Percentiles rank a stretch among this genome's conserved stretches.
These are phyloP conservation scores for Apostichopus leukothele DNA, from an alignment of 53 echinoderm and acorn worm species.

Conservation along the genomic window DNA sequence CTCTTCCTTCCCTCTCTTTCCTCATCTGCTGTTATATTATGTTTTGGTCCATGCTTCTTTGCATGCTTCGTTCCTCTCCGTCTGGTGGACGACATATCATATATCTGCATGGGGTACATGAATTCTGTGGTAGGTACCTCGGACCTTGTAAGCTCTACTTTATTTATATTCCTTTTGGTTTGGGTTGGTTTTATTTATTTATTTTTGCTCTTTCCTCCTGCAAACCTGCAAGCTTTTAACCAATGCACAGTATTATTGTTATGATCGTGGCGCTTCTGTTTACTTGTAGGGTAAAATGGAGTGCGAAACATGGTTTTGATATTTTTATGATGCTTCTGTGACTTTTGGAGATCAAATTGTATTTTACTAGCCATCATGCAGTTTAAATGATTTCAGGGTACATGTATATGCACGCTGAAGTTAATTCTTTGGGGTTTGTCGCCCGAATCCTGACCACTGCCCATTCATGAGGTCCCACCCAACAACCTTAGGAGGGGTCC, in stretches of 20 bases:
- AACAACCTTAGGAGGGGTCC: too few species aligned
- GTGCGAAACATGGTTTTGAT: too few species aligned
- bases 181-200: background rate
- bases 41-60: conserved; percentile 35
- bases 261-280: background rate
- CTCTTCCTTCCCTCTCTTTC: conserved; percentile 17
- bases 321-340: too few species aligned
- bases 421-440: too few species aligned
- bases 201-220: background rate
- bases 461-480: too few species aligned
- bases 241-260: background rate
- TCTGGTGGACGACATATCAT: conserved; percentile 33
- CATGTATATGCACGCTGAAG: too few species aligned
- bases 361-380: too few species aligned
- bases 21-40: conserved; percentile 9
- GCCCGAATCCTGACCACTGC: too few species aligned
- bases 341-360: too few species aligned
- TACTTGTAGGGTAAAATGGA: too few species aligned
- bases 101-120: conserved; percentile 37
- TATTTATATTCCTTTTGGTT: background rate
- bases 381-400: too few species aligned
- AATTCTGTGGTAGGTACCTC: background rate
- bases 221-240: background rate
- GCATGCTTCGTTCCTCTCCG: conserved; percentile 20
- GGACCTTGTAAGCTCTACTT: background rate